Base-by-base conservation (phyloP, 2,113 vertebrate species). In the Clarias macrocephalus region DNA sequence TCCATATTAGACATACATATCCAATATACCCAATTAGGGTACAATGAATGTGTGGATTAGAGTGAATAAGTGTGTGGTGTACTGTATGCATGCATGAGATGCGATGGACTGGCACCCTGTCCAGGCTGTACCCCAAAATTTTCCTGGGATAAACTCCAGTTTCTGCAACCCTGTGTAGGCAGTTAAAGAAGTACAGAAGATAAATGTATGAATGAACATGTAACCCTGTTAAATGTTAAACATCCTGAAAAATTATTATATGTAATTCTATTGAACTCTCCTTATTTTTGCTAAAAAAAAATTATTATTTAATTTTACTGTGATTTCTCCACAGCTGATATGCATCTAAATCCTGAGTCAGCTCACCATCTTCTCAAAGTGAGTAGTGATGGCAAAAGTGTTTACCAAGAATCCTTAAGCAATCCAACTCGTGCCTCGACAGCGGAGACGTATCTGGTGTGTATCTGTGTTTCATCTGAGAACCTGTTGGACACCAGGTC, bases 381-480 rank as follows among this genome's bases (percentile, higher is more conserved):
- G 18, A 83, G 70, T 70, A 54, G 12, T 21, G 28, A 83, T 57
- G 80, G 80, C 28, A 87, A 70, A 62, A 65, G 80, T 54, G 80
- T 87, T 57, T 76, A 54, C 57, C 66, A 63, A 37, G 48, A 59
- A 1, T 65, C 86, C 18, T 28, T 19, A 5, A 25, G 15, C 42
- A 76, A 42, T 56, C 70, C 86, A 18, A 68, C 54, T 19, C 57
- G 37, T 13, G 56, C 6, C 68, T 18, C 13, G 6, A 87, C 70
- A 7, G 5, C 12, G 12, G 86, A 82, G 68, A 87, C 86, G 5
- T 87, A 83, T 62, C n/a, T 19, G 70, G 5, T 30, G 19, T 87
- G 86, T 65, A 33, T 65, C 59, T 87, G 86, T 76, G 86, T 87
- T 65, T 76, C 86, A n/a, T 87, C 80, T 25, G 23, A 76, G 19